A percentile compares a stretch with the other conserved stretches of the same genome.
Conservation (phyloP, 1,140 invertebrate genomes). For the Aphelenchoides fujianensis region DNA sequence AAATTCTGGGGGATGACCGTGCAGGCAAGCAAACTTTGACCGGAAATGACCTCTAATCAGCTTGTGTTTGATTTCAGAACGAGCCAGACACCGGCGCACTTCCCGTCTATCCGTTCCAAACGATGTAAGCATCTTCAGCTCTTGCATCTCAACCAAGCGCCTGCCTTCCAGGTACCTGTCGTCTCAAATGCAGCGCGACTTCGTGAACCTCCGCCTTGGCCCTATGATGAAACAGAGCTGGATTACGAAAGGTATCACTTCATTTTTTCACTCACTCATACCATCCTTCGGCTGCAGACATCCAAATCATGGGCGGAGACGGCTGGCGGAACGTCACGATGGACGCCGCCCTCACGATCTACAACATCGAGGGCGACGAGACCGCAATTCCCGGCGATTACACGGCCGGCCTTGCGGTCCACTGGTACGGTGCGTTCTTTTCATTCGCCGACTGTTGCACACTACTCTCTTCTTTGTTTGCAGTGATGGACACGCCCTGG, state of each 20-base stretch:
- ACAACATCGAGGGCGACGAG: not conserved
- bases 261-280: too few species aligned
- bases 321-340: not conserved
- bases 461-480: too few species aligned
- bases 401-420: slow-evolving; percentile 4
- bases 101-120: slow-evolving; percentile 65
- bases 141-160: too few species aligned
- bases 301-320: slow-evolving; percentile 32
- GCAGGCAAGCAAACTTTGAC: too few species aligned
- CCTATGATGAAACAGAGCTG: slow-evolving; percentile 23
- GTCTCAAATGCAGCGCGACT: slow-evolving; percentile 65
- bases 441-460: too few species aligned
- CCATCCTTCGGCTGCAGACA: too few species aligned
- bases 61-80: too few species aligned
- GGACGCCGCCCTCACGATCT: not conserved
- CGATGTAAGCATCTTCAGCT: too few species aligned
- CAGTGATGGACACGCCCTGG: slow-evolving; percentile 6
- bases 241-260: not conserved
- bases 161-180: too few species aligned
- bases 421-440: too few species aligned
- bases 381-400: not conserved
- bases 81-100: not conserved
- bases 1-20: slow-evolving; percentile 45
- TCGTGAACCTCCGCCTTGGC: slow-evolving; percentile 16
- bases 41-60: too few species aligned